Base-by-base conservation (phyloP, 2,888 invertebrate genomes). In the Beris morrisii region DNA sequence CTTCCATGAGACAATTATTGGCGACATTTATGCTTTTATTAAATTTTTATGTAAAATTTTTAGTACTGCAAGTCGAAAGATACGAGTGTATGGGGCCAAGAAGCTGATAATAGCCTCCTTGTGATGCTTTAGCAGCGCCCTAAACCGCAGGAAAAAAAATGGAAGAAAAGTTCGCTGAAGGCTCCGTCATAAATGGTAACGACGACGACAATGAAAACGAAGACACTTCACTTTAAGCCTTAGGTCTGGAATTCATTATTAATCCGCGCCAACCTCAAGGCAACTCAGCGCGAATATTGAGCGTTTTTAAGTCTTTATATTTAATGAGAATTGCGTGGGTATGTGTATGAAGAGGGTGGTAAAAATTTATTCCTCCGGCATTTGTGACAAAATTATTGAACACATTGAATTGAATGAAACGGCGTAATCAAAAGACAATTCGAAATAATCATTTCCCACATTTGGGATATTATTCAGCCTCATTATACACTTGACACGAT, bases 41-140 rank as follows among this genome's bases (percentile, higher is more conserved):
- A 65, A 65, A 65, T 65, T 65, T 65, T 65, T 65, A 65, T 65
- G 65, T 65, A 65, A 65, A 65, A 32, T 43, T 65, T 64, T 50
- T 61, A 61, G 61, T 61, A 50, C 38, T 61, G 61, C 38, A 50
- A 22, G 61, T 50, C 30, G 4, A 9, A 15, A 50, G 61, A 43
- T n/a, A 32, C 31, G 22, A 22, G 22, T 22, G 22, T 50, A 22
- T 32, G 31, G 52, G 50, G 9, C 46, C 32, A 50, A 50, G 50
- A 61, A 38, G 61, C 43, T 61, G 50, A 13, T 38, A 61, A 61
- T 52, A 28, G 50, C 31, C 52, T 43, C 52, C 46, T 50, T 45
- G 9, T 7, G 38, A 38, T 38, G 9, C 38, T 38, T 38, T 38
- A 3, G 38, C 38, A 38, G 38, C 38, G 38, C 38, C 38, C 38